Base-by-base conservation (phyloP, 2,113 vertebrate species). In the Athene cunicularia region DNA sequence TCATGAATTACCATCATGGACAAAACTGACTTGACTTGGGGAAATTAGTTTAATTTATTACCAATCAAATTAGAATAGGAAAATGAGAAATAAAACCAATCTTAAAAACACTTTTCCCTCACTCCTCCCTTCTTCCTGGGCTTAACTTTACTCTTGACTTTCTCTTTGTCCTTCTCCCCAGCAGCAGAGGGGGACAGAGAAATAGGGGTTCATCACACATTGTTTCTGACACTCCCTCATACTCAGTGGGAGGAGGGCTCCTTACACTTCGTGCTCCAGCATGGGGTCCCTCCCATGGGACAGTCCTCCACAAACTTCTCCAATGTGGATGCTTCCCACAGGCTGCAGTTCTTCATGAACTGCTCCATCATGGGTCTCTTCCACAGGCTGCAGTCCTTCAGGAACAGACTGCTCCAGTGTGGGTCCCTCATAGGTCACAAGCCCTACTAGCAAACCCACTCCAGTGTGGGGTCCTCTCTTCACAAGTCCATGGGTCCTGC, bases 181-280 rank as follows among this genome's bases (percentile, higher is more conserved):
- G 33, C 20, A 13, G 12, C 39, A 12, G 64, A 79, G 21, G 28
- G 17, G 26, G 21, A 47, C 11, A 26, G 52, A 58, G 37, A 73
- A 73, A n/a, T 0, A 0, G 45, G 5, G 2, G 4, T 35, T 62
- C 21, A 39, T 47, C 20, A 17, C 17, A 47, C 10, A 23, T 24
- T 49, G 23, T 60, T 12, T 70, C 39, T 14, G n/a, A 56, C 7
- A 4, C 13, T 47, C 16, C 19, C 45, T 45, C 12, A 5, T 53
- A 12, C n/a, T 37, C 45, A 11, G n/a, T n/a, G n/a, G 8, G 30
- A 13, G 10, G 5, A 52, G 17, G 49, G 32, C n/a, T 56, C n/a
- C 33, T 55, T 39, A 4, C n/a, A 26, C 33, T 53, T 52, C 18
- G 7, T 20, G 37, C 8, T 33, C 30, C 45, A 47, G 32, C 0